phyloP scores from a whole-genome alignment of 2,113 vertebrate genomes.

The Polypterus bichir region DNA sequence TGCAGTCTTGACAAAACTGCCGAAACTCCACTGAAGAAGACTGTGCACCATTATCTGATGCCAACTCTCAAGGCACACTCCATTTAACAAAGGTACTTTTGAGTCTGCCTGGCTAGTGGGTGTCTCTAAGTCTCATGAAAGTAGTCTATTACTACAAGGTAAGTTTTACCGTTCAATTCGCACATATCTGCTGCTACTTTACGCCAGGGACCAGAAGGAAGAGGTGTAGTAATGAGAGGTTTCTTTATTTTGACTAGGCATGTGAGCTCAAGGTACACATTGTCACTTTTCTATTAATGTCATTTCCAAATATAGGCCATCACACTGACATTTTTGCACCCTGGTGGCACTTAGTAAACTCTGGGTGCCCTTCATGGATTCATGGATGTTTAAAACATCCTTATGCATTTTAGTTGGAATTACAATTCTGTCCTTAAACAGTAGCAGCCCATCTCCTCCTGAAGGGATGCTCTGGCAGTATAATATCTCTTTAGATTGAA shows the following conservation, averaged over 20 bases:
- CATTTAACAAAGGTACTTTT: constrained; percentile 15
- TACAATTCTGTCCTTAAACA: neutral
- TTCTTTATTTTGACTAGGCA: neutral
- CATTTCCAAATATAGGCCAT: neutral
- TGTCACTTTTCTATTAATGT: neutral
- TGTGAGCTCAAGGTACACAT: neutral
- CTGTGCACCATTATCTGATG: too few relatives aligned
- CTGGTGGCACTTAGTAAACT: neutral
- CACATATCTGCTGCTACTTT: too few relatives aligned
- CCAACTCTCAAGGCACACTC: constrained; percentile 3
- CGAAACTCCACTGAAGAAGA: too few relatives aligned
- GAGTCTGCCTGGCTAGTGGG: neutral
- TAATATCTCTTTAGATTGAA: neutral
- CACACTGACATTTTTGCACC: constrained; percentile 4
- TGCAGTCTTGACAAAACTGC: constrained; percentile 5
- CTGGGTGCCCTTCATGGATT: constrained; percentile 1
- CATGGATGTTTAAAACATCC: neutral
- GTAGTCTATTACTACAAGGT: too few relatives aligned
- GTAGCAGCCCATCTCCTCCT: neutral
- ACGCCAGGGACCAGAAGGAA: neutral
- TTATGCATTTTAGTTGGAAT: constrained; percentile 1
- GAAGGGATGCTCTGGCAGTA: neutral
- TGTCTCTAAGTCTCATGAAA: too few relatives aligned
- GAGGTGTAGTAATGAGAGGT: neutral
- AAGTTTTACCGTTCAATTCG: too few relatives aligned